A percentile compares a stretch with the other conserved stretches of the same genome.
Conservation (phyloP, 2,888 invertebrate species). For the Eumacrocentrus americanus region DNA sequence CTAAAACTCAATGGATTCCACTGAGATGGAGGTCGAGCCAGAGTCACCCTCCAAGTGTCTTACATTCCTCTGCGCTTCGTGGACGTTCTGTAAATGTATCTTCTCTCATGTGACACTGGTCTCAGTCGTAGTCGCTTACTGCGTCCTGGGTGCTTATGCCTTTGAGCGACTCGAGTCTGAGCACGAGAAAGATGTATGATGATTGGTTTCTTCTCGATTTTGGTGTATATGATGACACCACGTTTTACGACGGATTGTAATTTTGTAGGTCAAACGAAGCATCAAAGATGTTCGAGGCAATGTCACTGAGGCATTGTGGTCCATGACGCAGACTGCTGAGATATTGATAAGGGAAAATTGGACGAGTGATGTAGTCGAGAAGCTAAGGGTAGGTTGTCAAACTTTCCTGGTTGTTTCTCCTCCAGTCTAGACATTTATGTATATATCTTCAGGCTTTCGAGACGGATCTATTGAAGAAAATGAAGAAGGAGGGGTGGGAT, state of each 20-base stretch:
- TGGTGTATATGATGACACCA: background rate
- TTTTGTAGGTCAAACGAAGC: conserved; percentile 74
- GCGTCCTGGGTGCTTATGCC: conserved; percentile 84
- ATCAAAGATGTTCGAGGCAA: conserved; percentile 75
- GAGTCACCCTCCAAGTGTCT: conserved; percentile 49
- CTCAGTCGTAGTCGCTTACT: conserved; percentile 87
- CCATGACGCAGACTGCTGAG: conserved; percentile 68
- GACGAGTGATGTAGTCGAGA: conserved; percentile 72
- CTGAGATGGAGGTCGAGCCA: conserved; percentile 16
- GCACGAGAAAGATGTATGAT: conserved; percentile 73
- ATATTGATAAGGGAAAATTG: conserved; percentile 79
- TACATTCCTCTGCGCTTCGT: conserved; percentile 47
- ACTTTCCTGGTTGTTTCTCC: background rate
- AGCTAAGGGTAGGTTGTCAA: conserved; percentile 59
- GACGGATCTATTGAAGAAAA: conserved; percentile 76
- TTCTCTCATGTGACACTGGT: conserved; percentile 88
- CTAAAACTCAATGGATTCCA: conserved; percentile 15
- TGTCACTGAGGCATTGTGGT: conserved; percentile 81
- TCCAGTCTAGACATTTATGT: background rate
- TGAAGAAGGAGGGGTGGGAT: conserved; percentile 90
- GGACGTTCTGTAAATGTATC: conserved; percentile 67
- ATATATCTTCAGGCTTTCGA: conserved; percentile 65
- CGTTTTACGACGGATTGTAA: background rate
- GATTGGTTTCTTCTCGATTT: conserved; percentile 38
- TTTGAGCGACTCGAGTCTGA: conserved; percentile 79